Evolutionary conservation across 1,140 invertebrate genomes (phyloP), one percentile per base, ranked within the genome.

Genomic region (Euglossa dilemma): DNA sequence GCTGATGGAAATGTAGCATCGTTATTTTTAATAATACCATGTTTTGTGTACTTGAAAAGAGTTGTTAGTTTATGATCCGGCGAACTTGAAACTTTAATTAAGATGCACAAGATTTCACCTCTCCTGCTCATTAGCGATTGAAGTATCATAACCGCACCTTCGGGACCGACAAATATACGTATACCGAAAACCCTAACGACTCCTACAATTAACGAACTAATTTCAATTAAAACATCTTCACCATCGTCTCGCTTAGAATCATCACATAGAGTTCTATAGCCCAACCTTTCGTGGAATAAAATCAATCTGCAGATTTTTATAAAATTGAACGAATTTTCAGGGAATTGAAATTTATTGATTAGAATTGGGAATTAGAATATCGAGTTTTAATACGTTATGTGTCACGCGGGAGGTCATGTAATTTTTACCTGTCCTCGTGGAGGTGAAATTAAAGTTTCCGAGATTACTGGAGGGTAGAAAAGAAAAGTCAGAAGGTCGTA

Each of bases 401-500:
- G 36, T 36, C 36, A 36, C 36, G 36, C 36, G 36, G 4, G 1
- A 36, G 1, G 36, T 36, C 36, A 36, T 2, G 36, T 4, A 36
- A 36, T 36, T 54, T 16, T 54, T 14, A 6, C 4, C 16, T 54
- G 4, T 18, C 16, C 8, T 23, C 25, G 52, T 20, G 20, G 18
- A 25, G 1, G 23, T 18, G 20, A 8, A 28, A 82, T 67, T 76
- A 52, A 76, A 69, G 54, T 67, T 50, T 12, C 18, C 0, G 28
- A 45, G 23, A 54, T 43, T 54, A 36, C 36, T 28, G 23, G 2
- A 14, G 6, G 43, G 8, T 25, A 43, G 14, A 23, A 8, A 25
- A 69, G 73, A 18, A 70, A 36, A 28, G 47, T 43, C 28, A 66
- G 18, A 70, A 64, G 43, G 54, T 79, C 64, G 57, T 43, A 70